A percentile compares a stretch with the other conserved stretches of the same genome.
These are phyloP conservation scores for Trachymyrmex septentrionalis DNA, from an alignment of 1,140 invertebrate genomes.

Conservation along the genomic window DNA sequence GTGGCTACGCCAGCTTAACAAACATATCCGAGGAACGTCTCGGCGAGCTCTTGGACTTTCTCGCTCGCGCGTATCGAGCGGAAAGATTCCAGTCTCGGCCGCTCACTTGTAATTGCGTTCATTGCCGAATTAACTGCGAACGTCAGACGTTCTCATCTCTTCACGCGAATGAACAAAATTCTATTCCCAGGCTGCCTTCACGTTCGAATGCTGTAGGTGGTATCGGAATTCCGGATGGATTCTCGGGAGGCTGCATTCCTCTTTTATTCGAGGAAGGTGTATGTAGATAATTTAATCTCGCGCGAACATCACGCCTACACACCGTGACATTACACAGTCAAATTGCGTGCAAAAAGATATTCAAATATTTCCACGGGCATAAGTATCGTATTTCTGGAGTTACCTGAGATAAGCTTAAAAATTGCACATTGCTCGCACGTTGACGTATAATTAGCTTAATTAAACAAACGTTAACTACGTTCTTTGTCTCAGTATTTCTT, in stretches of 20 bases:
- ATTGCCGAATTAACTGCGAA: constrained; percentile 71
- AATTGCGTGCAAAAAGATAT: constrained; percentile 30
- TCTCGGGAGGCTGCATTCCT: constrained; percentile 15
- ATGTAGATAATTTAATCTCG: constrained; percentile 7
- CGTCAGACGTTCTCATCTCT: constrained; percentile 28
- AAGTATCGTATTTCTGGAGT: constrained; percentile 3
- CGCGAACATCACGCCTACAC: not conserved
- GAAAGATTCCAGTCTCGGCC: constrained; percentile 58
- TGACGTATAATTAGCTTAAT: not conserved
- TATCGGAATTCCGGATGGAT: not conserved
- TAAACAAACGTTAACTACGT: not conserved
- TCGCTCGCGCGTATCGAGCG: constrained; percentile 51
- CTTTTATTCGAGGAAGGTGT: not conserved
- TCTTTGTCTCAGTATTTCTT: not conserved
- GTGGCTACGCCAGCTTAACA: not conserved
- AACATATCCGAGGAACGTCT: not conserved
- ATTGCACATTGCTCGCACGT: not conserved
- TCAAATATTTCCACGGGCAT: not conserved
- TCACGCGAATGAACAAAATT: constrained; percentile 5
- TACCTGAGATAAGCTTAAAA: not conserved
- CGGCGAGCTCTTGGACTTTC: constrained; percentile 35
- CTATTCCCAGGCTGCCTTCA: not conserved
- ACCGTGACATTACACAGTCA: not conserved
- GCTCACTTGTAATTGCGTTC: constrained; percentile 67
- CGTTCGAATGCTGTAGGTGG: not conserved